phyloP scores from a whole-genome alignment of 2,113 vertebrate species.

The Pelecanoides urinatrix region DNA sequence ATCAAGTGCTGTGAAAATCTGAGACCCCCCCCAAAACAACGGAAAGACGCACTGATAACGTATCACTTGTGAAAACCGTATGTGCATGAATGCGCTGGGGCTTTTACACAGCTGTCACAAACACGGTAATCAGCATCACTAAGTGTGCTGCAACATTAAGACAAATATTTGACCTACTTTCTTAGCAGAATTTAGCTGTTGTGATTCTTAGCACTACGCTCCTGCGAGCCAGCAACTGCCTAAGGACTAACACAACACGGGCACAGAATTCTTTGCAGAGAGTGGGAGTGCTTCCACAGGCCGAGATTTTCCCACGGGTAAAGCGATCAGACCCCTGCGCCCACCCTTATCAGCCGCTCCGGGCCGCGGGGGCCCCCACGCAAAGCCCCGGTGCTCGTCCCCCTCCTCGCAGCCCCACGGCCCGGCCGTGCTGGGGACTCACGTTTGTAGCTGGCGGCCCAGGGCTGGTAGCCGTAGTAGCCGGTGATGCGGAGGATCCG shows the following conservation, averaged over 20 bases:
- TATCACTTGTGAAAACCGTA: background rate
- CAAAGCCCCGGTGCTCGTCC: background rate
- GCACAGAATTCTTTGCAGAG: background rate
- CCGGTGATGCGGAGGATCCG: slow-evolving; percentile 90
- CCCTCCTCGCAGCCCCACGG: background rate
- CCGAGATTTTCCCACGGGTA: background rate
- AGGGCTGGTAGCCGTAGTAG: slow-evolving; percentile 95
- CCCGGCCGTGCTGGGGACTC: slow-evolving; percentile 49
- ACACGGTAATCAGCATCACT: background rate
- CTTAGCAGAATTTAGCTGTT: background rate
- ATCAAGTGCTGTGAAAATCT: background rate
- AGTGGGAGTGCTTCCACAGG: background rate
- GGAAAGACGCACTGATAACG: background rate
- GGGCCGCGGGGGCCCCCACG: background rate
- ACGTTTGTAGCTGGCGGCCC: slow-evolving; percentile 89
- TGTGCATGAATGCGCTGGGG: background rate
- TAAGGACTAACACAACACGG: background rate
- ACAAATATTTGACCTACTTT: slow-evolving; percentile 26
- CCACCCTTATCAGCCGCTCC: background rate
- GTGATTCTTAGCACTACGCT: background rate
- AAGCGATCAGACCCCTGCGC: background rate
- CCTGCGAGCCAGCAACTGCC: background rate
- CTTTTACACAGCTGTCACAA: background rate
- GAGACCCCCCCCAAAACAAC: background rate
- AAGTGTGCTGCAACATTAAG: background rate